phyloP scores from a whole-genome alignment of 2,113 vertebrate genomes.

The Pachycephala philippinensis region DNA sequence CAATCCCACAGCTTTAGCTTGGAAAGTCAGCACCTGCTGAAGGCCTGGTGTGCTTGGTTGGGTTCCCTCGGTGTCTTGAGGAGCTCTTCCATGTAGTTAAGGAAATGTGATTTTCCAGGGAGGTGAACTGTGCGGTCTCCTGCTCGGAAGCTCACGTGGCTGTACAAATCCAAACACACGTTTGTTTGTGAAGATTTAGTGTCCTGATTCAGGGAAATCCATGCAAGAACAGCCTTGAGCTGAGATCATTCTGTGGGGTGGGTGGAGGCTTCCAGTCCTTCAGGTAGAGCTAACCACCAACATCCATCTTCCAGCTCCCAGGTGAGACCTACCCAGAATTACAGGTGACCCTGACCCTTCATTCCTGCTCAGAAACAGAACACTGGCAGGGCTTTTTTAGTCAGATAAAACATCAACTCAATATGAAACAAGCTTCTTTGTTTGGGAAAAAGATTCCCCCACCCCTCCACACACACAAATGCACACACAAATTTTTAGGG shows the following conservation, averaged over 20 bases:
- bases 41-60: background rate
- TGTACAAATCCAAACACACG: background rate
- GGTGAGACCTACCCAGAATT: background rate
- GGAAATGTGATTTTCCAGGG: background rate
- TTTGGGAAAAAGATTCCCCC: background rate
- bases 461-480: background rate
- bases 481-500: background rate
- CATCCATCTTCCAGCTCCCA: background rate
- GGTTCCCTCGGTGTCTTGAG: background rate
- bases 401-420: background rate
- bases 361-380: background rate
- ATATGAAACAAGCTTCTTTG: background rate
- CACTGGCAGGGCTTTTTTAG: no score
- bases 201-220: background rate
- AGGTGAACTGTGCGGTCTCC: background rate
- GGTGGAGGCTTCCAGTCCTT: background rate
- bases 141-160: background rate
- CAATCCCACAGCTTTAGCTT: background rate
- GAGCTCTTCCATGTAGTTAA: background rate
- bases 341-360: background rate
- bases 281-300: background rate
- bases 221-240: background rate
- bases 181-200: background rate
- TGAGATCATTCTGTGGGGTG: fast-evolving
- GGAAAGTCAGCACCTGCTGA: background rate